Conservation (phyloP, 2,113 vertebrate genomes). For the Neopipo cinnamomea region DNA sequence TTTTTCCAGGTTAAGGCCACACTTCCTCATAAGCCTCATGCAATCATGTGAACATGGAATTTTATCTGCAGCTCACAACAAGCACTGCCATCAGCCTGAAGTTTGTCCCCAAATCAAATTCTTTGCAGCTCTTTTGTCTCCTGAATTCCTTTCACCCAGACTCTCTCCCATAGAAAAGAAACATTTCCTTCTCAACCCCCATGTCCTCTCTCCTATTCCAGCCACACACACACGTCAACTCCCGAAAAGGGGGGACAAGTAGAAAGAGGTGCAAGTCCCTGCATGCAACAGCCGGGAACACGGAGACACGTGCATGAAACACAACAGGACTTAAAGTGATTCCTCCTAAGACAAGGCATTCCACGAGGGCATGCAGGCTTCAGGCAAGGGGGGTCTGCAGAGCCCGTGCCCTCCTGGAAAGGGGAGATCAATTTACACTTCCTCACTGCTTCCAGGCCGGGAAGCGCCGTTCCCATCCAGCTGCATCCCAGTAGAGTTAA, state of each 20-base stretch:
- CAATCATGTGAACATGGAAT: conserved; percentile 40
- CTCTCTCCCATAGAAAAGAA: not conserved
- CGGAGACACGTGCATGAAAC: conserved; percentile 26
- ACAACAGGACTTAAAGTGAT: conserved; percentile 2
- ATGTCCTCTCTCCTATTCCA: not conserved
- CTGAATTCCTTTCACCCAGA: not conserved
- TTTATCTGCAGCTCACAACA: conserved; percentile 37
- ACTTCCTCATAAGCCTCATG: conserved; percentile 46
- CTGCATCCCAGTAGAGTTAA: conserved; percentile 14
- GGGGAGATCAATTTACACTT: not conserved
- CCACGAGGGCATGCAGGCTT: not conserved
- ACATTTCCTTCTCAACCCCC: not conserved
- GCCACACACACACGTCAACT: not conserved
- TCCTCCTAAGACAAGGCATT: not conserved
- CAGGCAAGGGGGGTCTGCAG: not conserved
- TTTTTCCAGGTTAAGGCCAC: conserved; percentile 10
- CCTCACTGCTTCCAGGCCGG: not conserved
- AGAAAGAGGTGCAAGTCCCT: conserved; percentile 11
- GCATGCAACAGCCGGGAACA: conserved; percentile 36
- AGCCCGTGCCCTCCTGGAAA: not conserved
- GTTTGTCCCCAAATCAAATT: not conserved
- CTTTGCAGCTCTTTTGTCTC: conserved; percentile 29
- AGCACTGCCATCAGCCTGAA: conserved; percentile 26
- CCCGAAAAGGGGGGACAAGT: not conserved
- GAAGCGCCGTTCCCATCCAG: not conserved